These are phyloP conservation scores for Acronicta alni DNA, from an alignment of 2,888 invertebrate species.

Conservation along the genomic window DNA sequence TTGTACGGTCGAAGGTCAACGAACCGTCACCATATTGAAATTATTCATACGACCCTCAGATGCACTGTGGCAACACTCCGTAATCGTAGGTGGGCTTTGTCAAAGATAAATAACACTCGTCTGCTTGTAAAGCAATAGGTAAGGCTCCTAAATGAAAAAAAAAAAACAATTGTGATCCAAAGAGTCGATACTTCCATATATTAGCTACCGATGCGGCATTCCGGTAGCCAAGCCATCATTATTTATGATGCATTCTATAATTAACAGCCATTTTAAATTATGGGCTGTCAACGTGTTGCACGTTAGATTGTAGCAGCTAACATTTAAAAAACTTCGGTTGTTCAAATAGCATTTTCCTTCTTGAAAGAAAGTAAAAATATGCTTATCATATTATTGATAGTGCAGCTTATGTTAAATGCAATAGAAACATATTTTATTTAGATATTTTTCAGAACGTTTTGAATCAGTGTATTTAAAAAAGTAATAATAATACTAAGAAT, in stretches of 20 bases:
- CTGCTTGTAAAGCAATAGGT: neutral
- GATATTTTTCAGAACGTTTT: too few species aligned
- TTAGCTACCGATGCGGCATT: constrained; percentile 29
- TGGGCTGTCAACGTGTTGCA: constrained; percentile 40
- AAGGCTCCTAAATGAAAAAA: constrained; percentile 1
- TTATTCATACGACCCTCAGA: constrained; percentile 47
- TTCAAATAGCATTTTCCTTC: constrained; percentile 6
- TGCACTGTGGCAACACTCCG: constrained; percentile 38
- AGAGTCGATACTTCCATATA: constrained; percentile 9
- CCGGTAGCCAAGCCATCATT: constrained; percentile 40
- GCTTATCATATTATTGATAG: too few species aligned
- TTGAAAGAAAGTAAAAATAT: too few species aligned
- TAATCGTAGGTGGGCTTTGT: constrained; percentile 19
- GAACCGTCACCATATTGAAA: constrained; percentile 47
- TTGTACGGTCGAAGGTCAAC: constrained; percentile 59
- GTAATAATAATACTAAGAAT: too few species aligned
- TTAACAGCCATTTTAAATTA: constrained; percentile 49
- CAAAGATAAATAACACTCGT: neutral
- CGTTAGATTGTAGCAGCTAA: constrained; percentile 11
- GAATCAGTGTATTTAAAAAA: too few species aligned
- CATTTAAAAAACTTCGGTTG: constrained; percentile 13
- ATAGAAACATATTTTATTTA: too few species aligned
- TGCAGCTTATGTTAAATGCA: too few species aligned
- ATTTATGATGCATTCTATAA: constrained; percentile 51
- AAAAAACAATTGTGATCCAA: constrained; percentile 4